Evolutionary conservation across 2,113 vertebrate genomes (phyloP).

Genomic region (Cryptotis parvus): DNA sequence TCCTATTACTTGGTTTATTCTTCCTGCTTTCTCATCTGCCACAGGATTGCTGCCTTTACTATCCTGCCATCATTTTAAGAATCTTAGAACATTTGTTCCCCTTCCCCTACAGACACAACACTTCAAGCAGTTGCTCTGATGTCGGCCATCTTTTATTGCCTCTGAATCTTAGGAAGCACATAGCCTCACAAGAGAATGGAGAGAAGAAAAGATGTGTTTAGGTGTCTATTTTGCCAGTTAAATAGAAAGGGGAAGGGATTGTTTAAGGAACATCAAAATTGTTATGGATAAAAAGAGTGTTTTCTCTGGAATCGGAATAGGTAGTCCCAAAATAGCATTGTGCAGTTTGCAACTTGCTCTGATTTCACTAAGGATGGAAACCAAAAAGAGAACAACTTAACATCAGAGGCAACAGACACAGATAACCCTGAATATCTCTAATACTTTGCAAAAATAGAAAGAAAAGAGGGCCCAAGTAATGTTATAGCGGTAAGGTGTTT

Average conservation of each 20-base stretch:
- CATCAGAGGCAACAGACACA: background rate
- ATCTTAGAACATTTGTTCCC: background rate
- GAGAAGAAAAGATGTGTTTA: background rate
- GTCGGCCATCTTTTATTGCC: background rate
- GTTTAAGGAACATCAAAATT: background rate
- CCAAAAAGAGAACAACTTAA: constrained; percentile 11
- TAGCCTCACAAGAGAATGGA: background rate
- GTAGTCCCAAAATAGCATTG: background rate
- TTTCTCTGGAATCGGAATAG: background rate
- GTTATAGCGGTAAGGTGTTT: too few species aligned
- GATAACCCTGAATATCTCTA: background rate
- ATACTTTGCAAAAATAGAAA: background rate
- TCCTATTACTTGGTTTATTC: background rate
- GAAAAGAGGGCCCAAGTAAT: too few species aligned
- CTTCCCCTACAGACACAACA: background rate
- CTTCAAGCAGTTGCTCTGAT: background rate
- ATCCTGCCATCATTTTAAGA: background rate
- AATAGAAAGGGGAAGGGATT: background rate
- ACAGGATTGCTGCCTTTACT: background rate
- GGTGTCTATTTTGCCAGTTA: constrained; percentile 5
- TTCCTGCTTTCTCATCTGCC: background rate
- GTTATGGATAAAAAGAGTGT: background rate
- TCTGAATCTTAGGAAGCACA: background rate
- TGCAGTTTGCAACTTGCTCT: background rate
- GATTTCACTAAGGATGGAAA: background rate